Evolutionary conservation across 1,140 invertebrate genomes (phyloP), one percentile per base, ranked within the genome.

Genomic region (Lepidurus arcticus): DNA sequence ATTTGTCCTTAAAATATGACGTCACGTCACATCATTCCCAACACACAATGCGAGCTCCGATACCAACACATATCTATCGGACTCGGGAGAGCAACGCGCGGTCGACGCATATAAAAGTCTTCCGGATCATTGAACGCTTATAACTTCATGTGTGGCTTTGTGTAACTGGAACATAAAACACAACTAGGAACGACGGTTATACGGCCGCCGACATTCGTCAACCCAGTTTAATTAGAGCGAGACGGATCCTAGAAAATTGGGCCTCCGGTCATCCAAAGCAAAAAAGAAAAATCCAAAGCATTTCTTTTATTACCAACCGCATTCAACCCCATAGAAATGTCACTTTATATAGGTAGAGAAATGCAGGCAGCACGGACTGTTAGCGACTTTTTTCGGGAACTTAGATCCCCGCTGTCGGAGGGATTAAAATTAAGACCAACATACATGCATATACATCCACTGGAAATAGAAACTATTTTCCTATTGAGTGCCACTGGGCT

Each of bases 341-440:
- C 34, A 34, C 34, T 3, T 34, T 34, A 4, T 34, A 34, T 34
- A 34, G 34, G 4, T 34, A 34, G 34, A 34, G 34, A 34, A 34
- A 34, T 34, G 34, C 34, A 34, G 34, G 34, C 34, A 34, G 34
- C 34, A 34, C 34, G 34, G 34, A 34, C 34, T 34, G 34, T 34
- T 34, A 34, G 34, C 34, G 34, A 34, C 34, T 65, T 65, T 65
- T 21, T 65, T 65, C 53, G 53, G 21, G 53, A 65, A n/a, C 21
- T 65, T 65, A 7, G 13, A 21, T 65, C 13, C 21, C 53, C 16
- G 53, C 53, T 65, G 53, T 65, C 53, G 16, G 16, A 65, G 53
- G 53, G 6, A 65, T 65, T 65, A 65, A 21, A 65, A 65, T 65
- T 65, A 65, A 65, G 53, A 65, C 53, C 53, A n/a, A 65, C 53